Base-by-base conservation (phyloP, 2,113 vertebrate species). In the Laticauda colubrina region DNA sequence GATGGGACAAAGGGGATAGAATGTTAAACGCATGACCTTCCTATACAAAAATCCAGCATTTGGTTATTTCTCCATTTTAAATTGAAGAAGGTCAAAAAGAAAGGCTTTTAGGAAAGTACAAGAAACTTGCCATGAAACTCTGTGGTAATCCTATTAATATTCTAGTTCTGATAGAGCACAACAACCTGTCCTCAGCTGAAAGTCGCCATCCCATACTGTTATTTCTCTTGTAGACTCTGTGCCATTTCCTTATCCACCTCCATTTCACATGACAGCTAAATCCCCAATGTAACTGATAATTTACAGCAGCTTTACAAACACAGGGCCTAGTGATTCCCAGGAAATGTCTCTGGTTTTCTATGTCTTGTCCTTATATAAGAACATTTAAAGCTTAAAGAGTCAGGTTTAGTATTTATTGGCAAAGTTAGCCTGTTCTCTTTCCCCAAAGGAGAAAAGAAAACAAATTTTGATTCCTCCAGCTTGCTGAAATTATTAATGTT, bases 21-120 rank as follows among this genome's bases (percentile, higher is more conserved):
- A 91, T 91, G 91, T 94, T 93, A 90, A 91, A 89, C 10, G 92
- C 15, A 92, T 90, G 39, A 11, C 8, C 92, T 95, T 69, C 88
- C 56, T 56, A 0, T 0, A 4, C 26, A 0, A 0, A 29, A 90
- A 81, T 55, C 24, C 34, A 56, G 0, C 34, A 92, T n/a, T 56
- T 24, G 87, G 43, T n/a, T 93, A 87, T 53, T 10, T 94, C 64
- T 21, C 1, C 45, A 92, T 95, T 91, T 94, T 64, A 92, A 94
- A 23, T 10, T 91, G 45, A n/a, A 91, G 55, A 86, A 64, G 89
- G 24, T 34, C 26, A 81, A 93, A 90, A 93, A 0, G 1, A 3
- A 0, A 1, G 12, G 14, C 18, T 29, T 39, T 12, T 1, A 0
- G 4, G 23, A 21, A 90, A 15, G 29, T 10, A 59, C 43, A 91